A percentile compares a stretch with the other conserved stretches of the same genome.
Conservation (phyloP, 2,888 invertebrate species). For the Nowickia ferox region DNA sequence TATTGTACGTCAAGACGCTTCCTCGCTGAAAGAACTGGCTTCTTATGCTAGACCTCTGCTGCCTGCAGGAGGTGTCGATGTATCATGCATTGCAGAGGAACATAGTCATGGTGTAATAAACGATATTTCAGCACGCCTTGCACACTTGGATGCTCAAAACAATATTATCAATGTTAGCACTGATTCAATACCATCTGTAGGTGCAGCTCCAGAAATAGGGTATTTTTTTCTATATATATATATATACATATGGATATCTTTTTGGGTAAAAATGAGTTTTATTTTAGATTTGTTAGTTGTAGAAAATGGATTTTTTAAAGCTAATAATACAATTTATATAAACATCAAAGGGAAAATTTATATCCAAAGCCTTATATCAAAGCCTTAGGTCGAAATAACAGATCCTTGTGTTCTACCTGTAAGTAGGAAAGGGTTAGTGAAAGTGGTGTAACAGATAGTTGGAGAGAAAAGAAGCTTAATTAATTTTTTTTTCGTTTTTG, state of each 20-base stretch:
- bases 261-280: constrained; percentile 37
- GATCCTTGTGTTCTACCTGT: too few relatives aligned
- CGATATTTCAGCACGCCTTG: constrained; percentile 1
- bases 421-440: too few relatives aligned
- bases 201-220: constrained; percentile 14
- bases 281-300: neutral
- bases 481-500: too few relatives aligned
- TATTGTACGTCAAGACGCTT: constrained; percentile 64
- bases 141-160: neutral
- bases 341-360: too few relatives aligned
- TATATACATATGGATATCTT: neutral
- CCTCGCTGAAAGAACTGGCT: constrained; percentile 33
- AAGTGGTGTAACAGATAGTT: too few relatives aligned
- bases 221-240: constrained; percentile 20
- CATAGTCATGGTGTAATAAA: neutral
- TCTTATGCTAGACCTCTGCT: constrained; percentile 27
- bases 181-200: constrained; percentile 2
- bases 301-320: neutral
- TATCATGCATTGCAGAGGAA: constrained; percentile 39
- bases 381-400: too few relatives aligned
- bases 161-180: constrained; percentile 32
- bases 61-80: neutral
- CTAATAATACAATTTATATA: too few relatives aligned
- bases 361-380: too few relatives aligned
- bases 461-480: too few relatives aligned